Percentiles rank a stretch among this genome's conserved stretches.
Evolutionary conservation across 1,140 invertebrate genomes (phyloP).

Genomic region (Choristoneura fumiferana): DNA sequence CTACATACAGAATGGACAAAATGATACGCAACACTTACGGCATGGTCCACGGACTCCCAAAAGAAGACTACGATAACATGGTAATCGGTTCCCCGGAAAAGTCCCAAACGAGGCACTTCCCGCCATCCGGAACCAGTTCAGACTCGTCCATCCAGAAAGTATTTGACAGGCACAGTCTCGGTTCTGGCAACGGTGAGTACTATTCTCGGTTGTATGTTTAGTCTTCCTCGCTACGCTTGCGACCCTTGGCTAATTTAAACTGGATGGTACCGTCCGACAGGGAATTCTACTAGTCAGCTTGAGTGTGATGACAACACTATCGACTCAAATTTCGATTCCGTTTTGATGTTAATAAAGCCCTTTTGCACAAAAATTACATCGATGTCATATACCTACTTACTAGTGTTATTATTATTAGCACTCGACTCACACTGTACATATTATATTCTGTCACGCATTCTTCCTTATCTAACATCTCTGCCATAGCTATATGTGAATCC

Average conservation of each 20-base stretch:
- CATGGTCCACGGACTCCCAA: conserved; percentile 53
- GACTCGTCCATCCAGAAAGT: conserved; percentile 52
- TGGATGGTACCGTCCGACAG: conserved; percentile 19
- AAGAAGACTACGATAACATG: conserved; percentile 57
- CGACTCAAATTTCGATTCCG: not conserved
- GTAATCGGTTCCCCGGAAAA: conserved; percentile 43
- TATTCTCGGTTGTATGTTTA: conserved; percentile 18
- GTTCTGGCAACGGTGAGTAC: conserved; percentile 63
- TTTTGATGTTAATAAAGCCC: not conserved
- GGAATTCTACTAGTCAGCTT: conserved; percentile 28
- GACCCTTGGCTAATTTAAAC: conserved; percentile 42
- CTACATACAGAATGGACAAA: conserved; percentile 60
- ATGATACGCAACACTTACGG: conserved; percentile 66
- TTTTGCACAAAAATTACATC: not conserved
- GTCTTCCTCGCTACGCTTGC: conserved; percentile 41
- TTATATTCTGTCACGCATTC: too few relatives aligned
- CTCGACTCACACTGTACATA: too few relatives aligned
- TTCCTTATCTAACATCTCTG: too few relatives aligned
- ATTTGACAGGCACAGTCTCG: conserved; percentile 60
- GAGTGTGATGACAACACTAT: conserved; percentile 23
- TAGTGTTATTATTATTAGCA: too few relatives aligned
- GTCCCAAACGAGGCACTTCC: conserved; percentile 43
- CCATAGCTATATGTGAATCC: too few relatives aligned
- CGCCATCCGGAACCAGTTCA: conserved; percentile 42
- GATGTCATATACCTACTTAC: too few relatives aligned